Base-by-base conservation (phyloP, 2,797 vertebrate genomes). In the Loris lydekkerianus region DNA sequence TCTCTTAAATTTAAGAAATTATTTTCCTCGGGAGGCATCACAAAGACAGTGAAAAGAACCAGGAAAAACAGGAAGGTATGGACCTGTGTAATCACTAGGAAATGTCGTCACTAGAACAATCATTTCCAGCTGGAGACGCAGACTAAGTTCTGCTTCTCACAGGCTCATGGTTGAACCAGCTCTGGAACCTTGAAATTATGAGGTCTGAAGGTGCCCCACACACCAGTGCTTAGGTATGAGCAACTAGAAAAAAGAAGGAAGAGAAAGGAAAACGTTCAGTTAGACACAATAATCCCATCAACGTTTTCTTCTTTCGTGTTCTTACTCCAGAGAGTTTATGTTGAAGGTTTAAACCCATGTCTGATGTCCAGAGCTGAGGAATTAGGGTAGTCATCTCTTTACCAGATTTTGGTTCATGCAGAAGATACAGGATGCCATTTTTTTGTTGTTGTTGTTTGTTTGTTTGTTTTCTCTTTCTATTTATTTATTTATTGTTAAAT, bases 271-370 rank as follows among this genome's bases (percentile, higher is more conserved):
- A 94, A 92, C 72, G 21, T 70, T 72, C 34, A 43, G 10, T 56
- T 80, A 76, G 61, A 49, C 58, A 70, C n/a, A 78, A 72, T 60
- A 81, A 86, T 58, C 63, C 21, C 70, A 81, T 89, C 65, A 89
- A 84, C 5, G 3, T 76, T 78, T 72, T 90, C 10, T 86, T 96
- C 7, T 76, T 94, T 43, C 85, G 13, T 93, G 49, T 73, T 88
- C 18, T 85, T 86, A 69, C 46, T 85, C 61, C 49, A 88, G 61
- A 86, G 6, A 92, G 93, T 61, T 72, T 73, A 88, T 96, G 73
- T 25, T 78, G 27, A 92, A 81, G 10, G 3, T 61, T 82, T 93
- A 85, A 96, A 95, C 5, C 49, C 78, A 8, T 3, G 46, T 77
- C 13, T 56, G 61, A 76, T 67, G 46, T 61, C 73, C 29, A 53